phyloP scores from a whole-genome alignment of 1,140 invertebrate genomes.

The Bilobella aurantiaca region DNA sequence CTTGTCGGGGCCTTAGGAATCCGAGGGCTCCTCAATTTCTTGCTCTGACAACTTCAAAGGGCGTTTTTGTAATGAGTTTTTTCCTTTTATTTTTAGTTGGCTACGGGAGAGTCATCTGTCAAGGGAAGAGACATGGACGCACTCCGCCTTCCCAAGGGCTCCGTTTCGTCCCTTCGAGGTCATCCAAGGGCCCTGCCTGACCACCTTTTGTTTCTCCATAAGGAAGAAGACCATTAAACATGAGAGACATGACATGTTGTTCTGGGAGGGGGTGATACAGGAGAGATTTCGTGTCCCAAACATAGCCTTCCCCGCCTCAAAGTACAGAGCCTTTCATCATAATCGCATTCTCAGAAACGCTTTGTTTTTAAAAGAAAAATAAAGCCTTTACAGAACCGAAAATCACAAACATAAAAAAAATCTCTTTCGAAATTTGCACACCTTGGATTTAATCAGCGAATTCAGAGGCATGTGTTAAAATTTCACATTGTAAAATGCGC shows the following conservation, averaged over 20 bases:
- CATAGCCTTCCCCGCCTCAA: too few relatives aligned
- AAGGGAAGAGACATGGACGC: conserved; percentile 10
- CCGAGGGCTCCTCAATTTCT: conserved; percentile 7
- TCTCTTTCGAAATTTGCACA: too few relatives aligned
- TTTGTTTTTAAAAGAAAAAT: too few relatives aligned
- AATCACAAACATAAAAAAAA: too few relatives aligned
- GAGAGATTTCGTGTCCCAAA: not conserved
- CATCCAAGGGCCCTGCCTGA: conserved; percentile 8
- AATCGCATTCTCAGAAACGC: too few relatives aligned
- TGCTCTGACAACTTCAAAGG: conserved; percentile 8
- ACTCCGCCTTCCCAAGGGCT: not conserved
- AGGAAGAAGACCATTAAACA: conserved; percentile 2
- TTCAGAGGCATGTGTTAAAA: too few relatives aligned
- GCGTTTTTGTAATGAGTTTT: conserved; percentile 15
- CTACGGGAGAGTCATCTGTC: conserved; percentile 13
- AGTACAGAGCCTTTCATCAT: too few relatives aligned
- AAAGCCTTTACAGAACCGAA: too few relatives aligned
- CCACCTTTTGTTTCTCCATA: conserved; percentile 3
- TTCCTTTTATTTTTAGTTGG: conserved; percentile 7
- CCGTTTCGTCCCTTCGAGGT: conserved; percentile 7
- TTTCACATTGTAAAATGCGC: too few relatives aligned
- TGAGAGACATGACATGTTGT: not conserved
- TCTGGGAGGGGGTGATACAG: not conserved
- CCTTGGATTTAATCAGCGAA: too few relatives aligned
- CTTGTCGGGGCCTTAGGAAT: not conserved